Conservation (phyloP, 2,113 vertebrate species). For the zebrafish (Danio rerio) region DNA sequence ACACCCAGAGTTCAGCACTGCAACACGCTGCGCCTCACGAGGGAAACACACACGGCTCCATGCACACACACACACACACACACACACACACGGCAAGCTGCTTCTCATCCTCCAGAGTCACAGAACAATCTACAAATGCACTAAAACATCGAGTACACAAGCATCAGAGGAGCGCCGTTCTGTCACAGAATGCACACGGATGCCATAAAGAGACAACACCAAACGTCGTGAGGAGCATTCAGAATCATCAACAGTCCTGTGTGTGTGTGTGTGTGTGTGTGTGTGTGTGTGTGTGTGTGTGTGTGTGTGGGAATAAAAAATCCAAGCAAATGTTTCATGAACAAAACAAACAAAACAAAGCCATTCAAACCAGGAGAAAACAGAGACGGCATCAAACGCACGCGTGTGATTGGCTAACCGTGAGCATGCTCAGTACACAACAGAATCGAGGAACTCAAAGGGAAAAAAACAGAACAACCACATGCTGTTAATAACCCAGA, state of each 20-base stretch:
- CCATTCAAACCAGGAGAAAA: constrained; percentile 42
- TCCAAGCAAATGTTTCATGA: constrained; percentile 26
- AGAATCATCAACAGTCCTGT: constrained; percentile 11
- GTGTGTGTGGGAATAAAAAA: not conserved
- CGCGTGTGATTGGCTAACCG: constrained; percentile 45
- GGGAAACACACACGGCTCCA: constrained; percentile 5
- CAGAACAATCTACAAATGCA: constrained; percentile 25
- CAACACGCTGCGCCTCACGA: constrained; percentile 11
- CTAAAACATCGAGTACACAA: constrained; percentile 29
- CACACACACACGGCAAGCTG: constrained; percentile 11
- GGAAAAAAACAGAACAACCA: not conserved
- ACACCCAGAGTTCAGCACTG: constrained; percentile 35
- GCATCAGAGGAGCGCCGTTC: constrained; percentile 17
- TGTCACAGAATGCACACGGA: constrained; percentile 27
- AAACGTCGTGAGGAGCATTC: constrained; percentile 29
- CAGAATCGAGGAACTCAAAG: not conserved
- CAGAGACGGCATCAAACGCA: constrained; percentile 36
- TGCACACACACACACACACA: not conserved
- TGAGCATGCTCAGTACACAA: constrained; percentile 45
- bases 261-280: no score
- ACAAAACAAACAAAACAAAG: constrained; percentile 2
- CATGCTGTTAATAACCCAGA: constrained; percentile 46
- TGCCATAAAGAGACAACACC: constrained; percentile 6
- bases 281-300: not conserved
- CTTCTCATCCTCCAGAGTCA: constrained; percentile 6